Conservation (phyloP, 1,140 invertebrate genomes). For the Cyphomyrmex costatus region DNA sequence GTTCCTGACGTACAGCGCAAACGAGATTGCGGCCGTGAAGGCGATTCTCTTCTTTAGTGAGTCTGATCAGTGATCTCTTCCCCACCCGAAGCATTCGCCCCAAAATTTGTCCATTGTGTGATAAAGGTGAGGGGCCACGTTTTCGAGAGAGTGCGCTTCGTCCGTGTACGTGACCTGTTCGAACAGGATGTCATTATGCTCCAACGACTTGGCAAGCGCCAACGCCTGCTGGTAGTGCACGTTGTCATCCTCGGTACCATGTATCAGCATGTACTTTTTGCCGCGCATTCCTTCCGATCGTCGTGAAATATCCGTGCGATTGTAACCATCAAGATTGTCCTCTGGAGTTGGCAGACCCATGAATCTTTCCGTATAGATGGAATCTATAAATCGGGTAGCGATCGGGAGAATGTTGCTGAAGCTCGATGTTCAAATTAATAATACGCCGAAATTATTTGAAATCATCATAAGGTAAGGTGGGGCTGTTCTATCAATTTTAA, state of each 20-base stretch:
- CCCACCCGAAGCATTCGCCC: constrained; percentile 85
- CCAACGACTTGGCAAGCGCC: constrained; percentile 88
- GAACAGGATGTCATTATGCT: constrained; percentile 88
- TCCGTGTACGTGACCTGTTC: constrained; percentile 89
- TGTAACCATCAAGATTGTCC: constrained; percentile 88
- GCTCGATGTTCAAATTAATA: background rate
- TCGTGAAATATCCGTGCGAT: constrained; percentile 86
- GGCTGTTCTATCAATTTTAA: too few relatives aligned
- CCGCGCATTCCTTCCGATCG: constrained; percentile 86
- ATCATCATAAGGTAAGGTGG: too few relatives aligned
- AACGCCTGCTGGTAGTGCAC: constrained; percentile 91
- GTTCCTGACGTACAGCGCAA: background rate
- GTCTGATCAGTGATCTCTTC: too few relatives aligned
- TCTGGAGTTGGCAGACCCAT: constrained; percentile 88
- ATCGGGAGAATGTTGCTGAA: background rate
- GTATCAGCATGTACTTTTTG: constrained; percentile 89
- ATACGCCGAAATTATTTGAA: background rate
- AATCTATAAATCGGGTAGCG: constrained; percentile 86
- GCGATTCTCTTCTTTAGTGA: background rate
- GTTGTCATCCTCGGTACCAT: constrained; percentile 90
- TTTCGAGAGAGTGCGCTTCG: constrained; percentile 88
- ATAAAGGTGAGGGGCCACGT: constrained; percentile 88
- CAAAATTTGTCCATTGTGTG: constrained; percentile 89
- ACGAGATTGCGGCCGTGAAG: background rate
- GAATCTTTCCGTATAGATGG: constrained; percentile 90